Conservation (phyloP, 2,888 invertebrate species). For the Mythimna loreyi region DNA sequence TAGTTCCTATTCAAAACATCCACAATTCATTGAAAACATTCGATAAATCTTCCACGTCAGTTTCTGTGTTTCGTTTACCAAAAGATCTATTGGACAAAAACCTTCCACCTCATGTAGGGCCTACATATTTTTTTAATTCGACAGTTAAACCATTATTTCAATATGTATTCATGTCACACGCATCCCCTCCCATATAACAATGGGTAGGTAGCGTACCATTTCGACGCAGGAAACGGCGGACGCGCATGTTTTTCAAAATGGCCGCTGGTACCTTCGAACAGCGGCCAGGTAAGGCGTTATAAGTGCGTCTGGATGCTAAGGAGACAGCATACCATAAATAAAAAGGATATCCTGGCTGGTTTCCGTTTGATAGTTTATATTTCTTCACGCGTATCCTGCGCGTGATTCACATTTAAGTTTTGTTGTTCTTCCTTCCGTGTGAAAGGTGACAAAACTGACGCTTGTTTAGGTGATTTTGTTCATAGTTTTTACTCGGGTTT, state of each 20-base stretch:
- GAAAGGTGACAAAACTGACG: conserved; percentile 56
- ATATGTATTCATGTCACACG: conserved; percentile 83
- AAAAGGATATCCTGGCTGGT: conserved; percentile 86
- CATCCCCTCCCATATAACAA: conserved; percentile 87
- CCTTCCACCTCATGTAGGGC: conserved; percentile 62
- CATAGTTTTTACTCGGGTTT: neutral
- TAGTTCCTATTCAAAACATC: conserved; percentile 21
- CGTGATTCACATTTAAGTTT: conserved; percentile 76
- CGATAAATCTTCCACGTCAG: conserved; percentile 44
- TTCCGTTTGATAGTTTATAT: conserved; percentile 79
- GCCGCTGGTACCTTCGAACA: conserved; percentile 78
- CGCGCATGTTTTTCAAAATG: conserved; percentile 86
- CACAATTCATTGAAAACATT: conserved; percentile 31
- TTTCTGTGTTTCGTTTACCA: conserved; percentile 62
- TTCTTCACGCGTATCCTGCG: conserved; percentile 67
- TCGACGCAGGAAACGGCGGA: conserved; percentile 88
- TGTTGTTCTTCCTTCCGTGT: conserved; percentile 72
- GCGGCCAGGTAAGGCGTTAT: conserved; percentile 76
- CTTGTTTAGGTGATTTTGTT: conserved; percentile 30
- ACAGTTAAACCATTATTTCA: conserved; percentile 74
- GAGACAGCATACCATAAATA: conserved; percentile 84
- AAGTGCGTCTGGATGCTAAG: conserved; percentile 84
- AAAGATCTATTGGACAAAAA: conserved; percentile 62
- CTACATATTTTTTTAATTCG: conserved; percentile 78
- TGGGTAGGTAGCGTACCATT: conserved; percentile 88